A percentile compares a stretch with the other conserved stretches of the same genome.
Evolutionary conservation across 2,113 vertebrate species (phyloP).

Genomic region (Rhinopomastus cyanomelas): DNA sequence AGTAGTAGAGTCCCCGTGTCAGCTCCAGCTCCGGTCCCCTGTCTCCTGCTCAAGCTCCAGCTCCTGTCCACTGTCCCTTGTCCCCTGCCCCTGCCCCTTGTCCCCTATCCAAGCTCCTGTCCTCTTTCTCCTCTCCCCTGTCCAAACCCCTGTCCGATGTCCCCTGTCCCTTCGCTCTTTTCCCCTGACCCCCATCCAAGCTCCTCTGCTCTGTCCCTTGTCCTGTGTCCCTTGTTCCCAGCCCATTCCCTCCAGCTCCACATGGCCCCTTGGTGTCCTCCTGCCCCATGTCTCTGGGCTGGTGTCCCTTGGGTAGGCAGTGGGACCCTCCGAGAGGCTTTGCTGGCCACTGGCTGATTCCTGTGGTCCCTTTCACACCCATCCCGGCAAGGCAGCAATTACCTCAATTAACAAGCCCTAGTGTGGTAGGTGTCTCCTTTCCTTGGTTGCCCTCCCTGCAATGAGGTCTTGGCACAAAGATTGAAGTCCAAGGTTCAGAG

Average conservation of each 20-base stretch:
- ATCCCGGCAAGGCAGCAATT: background rate
- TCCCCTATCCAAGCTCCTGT: background rate
- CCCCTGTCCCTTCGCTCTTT: no score
- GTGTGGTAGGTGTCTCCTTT: background rate
- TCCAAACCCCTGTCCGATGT: background rate
- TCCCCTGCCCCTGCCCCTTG: background rate
- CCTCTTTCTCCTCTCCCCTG: background rate
- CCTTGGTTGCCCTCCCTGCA: background rate
- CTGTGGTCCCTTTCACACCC: background rate
- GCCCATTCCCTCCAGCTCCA: rapidly evolving
- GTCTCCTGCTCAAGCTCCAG: no score
- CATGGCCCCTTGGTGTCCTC: background rate
- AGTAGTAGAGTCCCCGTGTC: background rate
- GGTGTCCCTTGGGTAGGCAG: background rate
- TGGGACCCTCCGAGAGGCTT: background rate
- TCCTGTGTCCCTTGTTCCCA: background rate
- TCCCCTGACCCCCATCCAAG: no score
- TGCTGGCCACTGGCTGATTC: background rate
- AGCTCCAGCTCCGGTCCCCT: no score
- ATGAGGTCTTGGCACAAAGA: background rate
- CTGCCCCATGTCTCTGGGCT: background rate
- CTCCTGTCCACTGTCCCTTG: background rate
- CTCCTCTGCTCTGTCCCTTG: background rate
- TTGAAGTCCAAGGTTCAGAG: conserved; percentile 12
- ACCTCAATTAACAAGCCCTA: background rate